Evolutionary conservation across 2,113 vertebrate species (phyloP).

Genomic region (Vireo altiloquus): DNA sequence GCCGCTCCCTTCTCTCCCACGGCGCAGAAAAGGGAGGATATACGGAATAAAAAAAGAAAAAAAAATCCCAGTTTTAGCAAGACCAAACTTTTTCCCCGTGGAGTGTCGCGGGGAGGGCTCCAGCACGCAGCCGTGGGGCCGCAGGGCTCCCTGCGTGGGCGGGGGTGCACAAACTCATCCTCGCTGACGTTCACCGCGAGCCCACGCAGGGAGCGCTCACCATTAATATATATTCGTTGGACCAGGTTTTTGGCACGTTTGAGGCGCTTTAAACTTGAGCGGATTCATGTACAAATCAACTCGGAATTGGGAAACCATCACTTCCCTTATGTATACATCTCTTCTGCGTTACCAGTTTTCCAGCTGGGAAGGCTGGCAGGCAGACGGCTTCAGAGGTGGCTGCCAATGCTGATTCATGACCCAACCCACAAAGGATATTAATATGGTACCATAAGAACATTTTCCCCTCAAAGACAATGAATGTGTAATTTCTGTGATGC

Average conservation of each 20-base stretch:
- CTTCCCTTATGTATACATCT: constrained; percentile 19
- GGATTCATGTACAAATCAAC: constrained; percentile 1
- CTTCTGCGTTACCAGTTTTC: constrained; percentile 22
- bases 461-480: constrained; percentile 35
- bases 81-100: accelerated
- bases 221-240: neutral
- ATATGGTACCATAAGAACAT: constrained; percentile 39
- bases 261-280: neutral
- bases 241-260: neutral
- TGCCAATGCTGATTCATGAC: constrained; percentile 66
- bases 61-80: neutral
- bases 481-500: constrained; percentile 53
- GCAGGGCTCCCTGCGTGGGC: neutral
- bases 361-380: constrained; percentile 68
- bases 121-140: neutral
- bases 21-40: neutral
- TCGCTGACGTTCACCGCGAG: accelerated
- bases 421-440: constrained; percentile 36
- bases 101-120: neutral
- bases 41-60: too few species aligned
- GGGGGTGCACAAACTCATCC: neutral
- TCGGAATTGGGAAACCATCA: constrained; percentile 36
- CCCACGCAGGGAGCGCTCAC: neutral
- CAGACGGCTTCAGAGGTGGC: neutral
- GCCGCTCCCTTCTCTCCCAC: accelerated